Percentiles rank a stretch among this genome's conserved stretches.
Evolutionary conservation across 2,888 invertebrate species (phyloP).

Genomic region (Acanthacorydalis orientalis): DNA sequence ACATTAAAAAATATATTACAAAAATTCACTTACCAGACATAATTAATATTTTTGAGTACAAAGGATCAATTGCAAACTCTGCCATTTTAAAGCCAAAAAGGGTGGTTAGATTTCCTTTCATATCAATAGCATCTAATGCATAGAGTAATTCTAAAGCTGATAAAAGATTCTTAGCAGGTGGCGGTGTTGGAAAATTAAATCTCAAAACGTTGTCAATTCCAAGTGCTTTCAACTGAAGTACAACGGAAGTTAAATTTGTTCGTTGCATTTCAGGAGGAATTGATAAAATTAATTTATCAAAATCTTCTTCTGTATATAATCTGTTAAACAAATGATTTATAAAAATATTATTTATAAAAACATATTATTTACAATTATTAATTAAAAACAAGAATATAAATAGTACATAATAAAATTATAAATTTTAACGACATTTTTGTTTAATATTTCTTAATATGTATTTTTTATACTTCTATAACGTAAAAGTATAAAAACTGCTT

Average conservation of each 20-base stretch:
- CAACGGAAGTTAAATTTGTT: conserved; percentile 65
- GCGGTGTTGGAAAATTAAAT: conserved; percentile 85
- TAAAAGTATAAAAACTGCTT: no score
- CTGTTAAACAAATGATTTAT: no score
- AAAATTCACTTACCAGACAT: conserved; percentile 41
- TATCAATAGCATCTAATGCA: conserved; percentile 69
- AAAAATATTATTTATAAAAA: no score
- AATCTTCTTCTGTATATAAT: conserved; percentile 64
- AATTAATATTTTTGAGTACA: conserved; percentile 72
- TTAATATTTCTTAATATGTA: no score
- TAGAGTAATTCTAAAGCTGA: conserved; percentile 74
- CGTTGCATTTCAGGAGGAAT: conserved; percentile 89
- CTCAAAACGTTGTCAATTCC: conserved; percentile 83
- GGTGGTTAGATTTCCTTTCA: conserved; percentile 55
- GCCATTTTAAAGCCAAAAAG: conserved; percentile 73
- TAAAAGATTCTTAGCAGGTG: conserved; percentile 75
- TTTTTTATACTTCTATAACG: no score
- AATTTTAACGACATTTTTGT: no score
- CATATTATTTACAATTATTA: no score
- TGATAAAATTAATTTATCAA: conserved; percentile 43
- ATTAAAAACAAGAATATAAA: no score
- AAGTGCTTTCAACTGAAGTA: conserved; percentile 82
- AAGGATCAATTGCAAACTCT: conserved; percentile 78
- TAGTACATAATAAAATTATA: no score
- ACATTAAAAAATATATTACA: no score